Conservation (phyloP, 2,888 invertebrate species). For the Ophion ellenae region DNA sequence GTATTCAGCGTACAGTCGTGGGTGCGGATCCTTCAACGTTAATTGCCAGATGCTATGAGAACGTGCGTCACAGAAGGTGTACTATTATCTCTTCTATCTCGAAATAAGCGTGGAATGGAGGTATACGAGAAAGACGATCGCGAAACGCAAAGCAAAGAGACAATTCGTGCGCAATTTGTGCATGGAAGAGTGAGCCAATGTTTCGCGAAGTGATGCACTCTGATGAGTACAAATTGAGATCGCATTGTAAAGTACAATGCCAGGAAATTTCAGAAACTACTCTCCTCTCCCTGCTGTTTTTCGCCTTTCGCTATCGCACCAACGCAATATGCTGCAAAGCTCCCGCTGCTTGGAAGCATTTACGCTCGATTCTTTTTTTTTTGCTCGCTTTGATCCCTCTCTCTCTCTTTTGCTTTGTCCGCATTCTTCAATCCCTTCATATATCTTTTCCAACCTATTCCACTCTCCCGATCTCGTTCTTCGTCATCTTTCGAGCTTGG, state of each 20-base stretch:
- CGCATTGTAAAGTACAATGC: constrained; percentile 58
- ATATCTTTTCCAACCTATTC: constrained; percentile 3
- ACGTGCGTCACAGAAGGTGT: not conserved
- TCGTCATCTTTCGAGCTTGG: constrained; percentile 11
- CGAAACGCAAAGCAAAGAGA: constrained; percentile 15
- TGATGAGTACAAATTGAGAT: constrained; percentile 63
- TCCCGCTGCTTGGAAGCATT: constrained; percentile 30
- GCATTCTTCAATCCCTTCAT: constrained; percentile 2
- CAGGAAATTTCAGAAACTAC: constrained; percentile 40
- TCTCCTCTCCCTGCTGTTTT: not conserved
- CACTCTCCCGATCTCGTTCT: not conserved
- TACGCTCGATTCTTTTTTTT: constrained; percentile 28
- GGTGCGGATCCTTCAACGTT: not conserved
- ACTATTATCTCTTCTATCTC: constrained; percentile 6
- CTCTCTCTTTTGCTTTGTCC: constrained; percentile 13
- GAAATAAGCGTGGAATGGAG: not conserved
- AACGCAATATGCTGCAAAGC: constrained; percentile 25
- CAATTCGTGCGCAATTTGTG: constrained; percentile 38
- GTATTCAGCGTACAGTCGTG: not conserved
- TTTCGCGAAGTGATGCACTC: constrained; percentile 35
- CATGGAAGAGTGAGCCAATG: constrained; percentile 39
- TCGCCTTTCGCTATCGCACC: constrained; percentile 12
- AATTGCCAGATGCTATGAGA: not conserved
- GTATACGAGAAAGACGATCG: constrained; percentile 17
- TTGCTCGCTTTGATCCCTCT: constrained; percentile 13